phyloP scores from a whole-genome alignment of 2,888 invertebrate species.

The Ectemnius continuus region DNA sequence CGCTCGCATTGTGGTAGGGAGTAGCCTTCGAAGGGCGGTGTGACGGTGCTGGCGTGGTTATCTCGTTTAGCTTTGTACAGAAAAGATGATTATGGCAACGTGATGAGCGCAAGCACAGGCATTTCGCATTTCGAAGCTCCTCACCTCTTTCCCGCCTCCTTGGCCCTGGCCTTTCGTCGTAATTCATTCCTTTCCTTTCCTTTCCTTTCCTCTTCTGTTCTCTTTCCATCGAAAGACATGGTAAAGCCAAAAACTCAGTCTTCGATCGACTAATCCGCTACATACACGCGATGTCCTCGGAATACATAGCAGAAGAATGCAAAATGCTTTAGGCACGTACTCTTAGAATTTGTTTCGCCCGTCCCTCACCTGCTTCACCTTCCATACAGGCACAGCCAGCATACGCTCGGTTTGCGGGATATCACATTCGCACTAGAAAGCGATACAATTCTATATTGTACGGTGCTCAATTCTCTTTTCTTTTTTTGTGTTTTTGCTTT shows the following conservation, averaged over 20 bases:
- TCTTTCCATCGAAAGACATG: slow-evolving; percentile 43
- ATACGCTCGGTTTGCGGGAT: slow-evolving; percentile 26
- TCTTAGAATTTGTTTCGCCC: slow-evolving; percentile 50
- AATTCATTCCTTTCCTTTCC: slow-evolving; percentile 1
- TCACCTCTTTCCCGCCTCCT: slow-evolving; percentile 10
- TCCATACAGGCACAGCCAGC: slow-evolving; percentile 41
- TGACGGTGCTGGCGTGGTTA: slow-evolving; percentile 10
- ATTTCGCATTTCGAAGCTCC: slow-evolving; percentile 20
- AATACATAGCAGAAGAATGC: slow-evolving; percentile 37
- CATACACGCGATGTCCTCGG: slow-evolving; percentile 51
- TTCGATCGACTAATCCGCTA: slow-evolving; percentile 53
- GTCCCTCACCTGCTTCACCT: neutral
- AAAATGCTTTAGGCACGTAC: slow-evolving; percentile 55
- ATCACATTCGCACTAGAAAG: slow-evolving; percentile 39
- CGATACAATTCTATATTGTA: slow-evolving; percentile 49
- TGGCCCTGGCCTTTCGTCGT: slow-evolving; percentile 12
- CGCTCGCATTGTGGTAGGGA: neutral
- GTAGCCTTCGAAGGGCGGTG: slow-evolving; percentile 15
- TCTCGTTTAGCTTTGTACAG: slow-evolving; percentile 27
- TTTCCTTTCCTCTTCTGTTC: slow-evolving; percentile 2
- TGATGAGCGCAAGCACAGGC: slow-evolving; percentile 26
- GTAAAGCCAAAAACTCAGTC: slow-evolving; percentile 64
- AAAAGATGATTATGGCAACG: slow-evolving; percentile 22
- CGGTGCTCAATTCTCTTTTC: slow-evolving; percentile 23
- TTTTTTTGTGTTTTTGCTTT: neutral